Base-by-base conservation (phyloP, 2,113 vertebrate species). In the Onychostoma macrolepis region DNA sequence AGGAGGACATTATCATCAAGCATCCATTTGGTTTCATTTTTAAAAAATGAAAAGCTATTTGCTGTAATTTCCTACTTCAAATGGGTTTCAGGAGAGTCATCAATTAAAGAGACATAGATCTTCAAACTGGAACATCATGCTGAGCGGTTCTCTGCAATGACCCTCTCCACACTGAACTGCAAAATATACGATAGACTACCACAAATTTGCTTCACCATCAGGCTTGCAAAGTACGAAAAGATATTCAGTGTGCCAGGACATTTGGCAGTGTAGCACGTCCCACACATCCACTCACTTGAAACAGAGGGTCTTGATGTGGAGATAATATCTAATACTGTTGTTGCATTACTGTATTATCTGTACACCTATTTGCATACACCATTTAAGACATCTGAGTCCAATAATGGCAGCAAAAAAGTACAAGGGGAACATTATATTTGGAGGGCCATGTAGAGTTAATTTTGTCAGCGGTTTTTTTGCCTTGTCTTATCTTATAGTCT, bases 1-100 rank as follows among this genome's bases (percentile, higher is more conserved):
- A 12, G 67, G 48, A 86, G 56, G 26, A 69, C 69, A 61, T 71
- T 81, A 81, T 48, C 50, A 74, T 61, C 56, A 81, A 81, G n/a
- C n/a, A 63, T 26, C 36, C 67, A 82, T 75, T 86, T 72, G 69
- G 50, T 45, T 61, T 61, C 33, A 86, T 81, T 81, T 41, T 30
- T 33, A 4, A 45, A 45, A 61, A 80, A 41, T 81, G 48, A 81
- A 86, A 61, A 45, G 77, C 45, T 24, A 80, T 74, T 81, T 86
- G 50, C 30, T 74, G 36, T 36, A 74, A 86, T 63, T 81, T 63
- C 67, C 67, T 30, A 36, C 36, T 80, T 45, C n/a, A 56, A 38
- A 72, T 74, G 67, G 33, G 85, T 61, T 74, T 61, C n/a, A 24
- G 5, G n/a, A 9, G 56, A 56, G 61, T 24, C 43, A 80, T 86